These are phyloP conservation scores for Lepidocolaptes lacrymiger DNA, from an alignment of 2,797 vertebrate genomes.

Conservation along the genomic window DNA sequence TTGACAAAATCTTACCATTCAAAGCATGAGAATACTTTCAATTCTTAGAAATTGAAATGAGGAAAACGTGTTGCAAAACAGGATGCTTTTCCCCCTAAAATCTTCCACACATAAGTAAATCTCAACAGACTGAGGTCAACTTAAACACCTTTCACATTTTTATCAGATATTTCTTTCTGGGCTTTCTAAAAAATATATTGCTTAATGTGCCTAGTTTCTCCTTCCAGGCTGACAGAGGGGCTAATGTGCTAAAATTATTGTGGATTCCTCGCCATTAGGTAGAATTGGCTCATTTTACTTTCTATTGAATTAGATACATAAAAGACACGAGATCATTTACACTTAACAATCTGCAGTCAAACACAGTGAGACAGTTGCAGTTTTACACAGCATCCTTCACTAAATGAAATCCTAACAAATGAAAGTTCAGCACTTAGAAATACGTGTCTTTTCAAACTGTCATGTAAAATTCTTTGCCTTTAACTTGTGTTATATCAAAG, in stretches of 20 bases:
- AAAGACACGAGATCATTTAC: neutral
- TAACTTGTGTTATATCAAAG: constrained; percentile 39
- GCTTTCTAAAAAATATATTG: neutral
- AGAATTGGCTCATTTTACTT: neutral
- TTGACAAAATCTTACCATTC: neutral
- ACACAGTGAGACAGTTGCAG: neutral
- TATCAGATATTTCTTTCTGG: neutral
- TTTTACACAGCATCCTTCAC: constrained; percentile 2
- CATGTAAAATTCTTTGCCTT: constrained; percentile 37
- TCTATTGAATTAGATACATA: neutral
- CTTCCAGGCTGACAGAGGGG: neutral
- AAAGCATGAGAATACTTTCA: neutral
- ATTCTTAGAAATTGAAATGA: neutral
- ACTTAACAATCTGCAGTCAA: neutral
- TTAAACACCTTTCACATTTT: neutral
- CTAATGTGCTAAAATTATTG: neutral
- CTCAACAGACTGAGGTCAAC: neutral
- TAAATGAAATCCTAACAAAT: constrained; percentile 48
- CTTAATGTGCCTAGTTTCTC: neutral
- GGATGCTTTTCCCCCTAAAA: neutral
- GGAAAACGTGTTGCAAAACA: neutral
- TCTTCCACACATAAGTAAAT: neutral
- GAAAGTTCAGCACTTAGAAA: constrained; percentile 35
- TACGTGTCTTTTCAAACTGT: neutral
- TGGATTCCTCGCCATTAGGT: neutral